phyloP scores from a whole-genome alignment of 2,113 vertebrate genomes.

The Thunnus thynnus region DNA sequence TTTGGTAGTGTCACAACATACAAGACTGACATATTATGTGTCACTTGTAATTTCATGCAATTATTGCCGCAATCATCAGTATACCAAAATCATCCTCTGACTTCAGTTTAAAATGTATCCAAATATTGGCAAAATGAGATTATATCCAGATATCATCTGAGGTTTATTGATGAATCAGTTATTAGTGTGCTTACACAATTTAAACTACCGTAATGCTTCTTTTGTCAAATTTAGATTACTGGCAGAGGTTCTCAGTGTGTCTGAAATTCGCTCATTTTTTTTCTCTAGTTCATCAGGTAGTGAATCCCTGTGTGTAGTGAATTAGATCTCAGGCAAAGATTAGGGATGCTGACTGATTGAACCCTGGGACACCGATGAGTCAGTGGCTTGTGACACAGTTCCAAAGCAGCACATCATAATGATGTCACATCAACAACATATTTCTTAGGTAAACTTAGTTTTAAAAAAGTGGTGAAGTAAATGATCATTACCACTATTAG shows the following conservation, averaged over 20 bases:
- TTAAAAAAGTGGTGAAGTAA: background rate
- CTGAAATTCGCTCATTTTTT: constrained; percentile 14
- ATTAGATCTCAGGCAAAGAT: constrained; percentile 59
- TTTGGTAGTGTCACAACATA: background rate
- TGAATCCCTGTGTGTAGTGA: constrained; percentile 44
- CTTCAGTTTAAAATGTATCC: too few species aligned
- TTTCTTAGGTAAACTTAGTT: constrained; percentile 16
- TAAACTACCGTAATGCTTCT: constrained; percentile 7
- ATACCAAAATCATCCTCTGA: too few species aligned
- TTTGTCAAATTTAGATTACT: background rate
- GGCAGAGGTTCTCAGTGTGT: constrained; percentile 22
- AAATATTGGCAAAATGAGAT: too few species aligned
- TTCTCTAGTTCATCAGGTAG: constrained; percentile 32
- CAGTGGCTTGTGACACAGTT: constrained; percentile 49
- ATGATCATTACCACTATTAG: background rate
- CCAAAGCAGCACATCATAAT: constrained; percentile 29
- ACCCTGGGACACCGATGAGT: constrained; percentile 40
- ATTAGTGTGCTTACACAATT: too few species aligned
- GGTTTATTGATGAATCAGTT: too few species aligned
- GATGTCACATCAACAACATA: constrained; percentile 35
- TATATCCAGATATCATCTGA: too few species aligned
- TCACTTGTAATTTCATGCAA: too few species aligned
- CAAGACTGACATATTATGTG: too few species aligned
- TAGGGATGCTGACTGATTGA: constrained; percentile 44
- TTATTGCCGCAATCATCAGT: too few species aligned